A percentile compares a stretch with the other conserved stretches of the same genome.
phyloP scores from a whole-genome alignment of 2,113 vertebrate genomes.

The Erythrolamprus reginae region DNA sequence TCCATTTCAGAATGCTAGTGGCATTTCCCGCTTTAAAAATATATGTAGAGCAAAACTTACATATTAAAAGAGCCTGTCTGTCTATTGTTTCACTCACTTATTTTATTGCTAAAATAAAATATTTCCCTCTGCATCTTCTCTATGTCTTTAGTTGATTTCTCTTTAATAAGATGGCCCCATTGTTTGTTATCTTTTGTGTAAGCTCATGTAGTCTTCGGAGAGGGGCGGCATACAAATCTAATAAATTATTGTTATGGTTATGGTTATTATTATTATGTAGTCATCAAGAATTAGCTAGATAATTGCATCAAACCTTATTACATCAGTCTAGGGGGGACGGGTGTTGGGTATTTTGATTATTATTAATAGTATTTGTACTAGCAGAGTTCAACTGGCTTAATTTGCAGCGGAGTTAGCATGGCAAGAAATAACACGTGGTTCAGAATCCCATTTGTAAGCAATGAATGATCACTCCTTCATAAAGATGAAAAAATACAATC shows the following conservation, averaged over 20 bases:
- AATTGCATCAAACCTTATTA: background rate
- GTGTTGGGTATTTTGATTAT: no score
- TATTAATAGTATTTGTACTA: no score
- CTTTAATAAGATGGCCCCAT: background rate
- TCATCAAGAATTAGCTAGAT: no score
- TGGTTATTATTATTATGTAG: no score
- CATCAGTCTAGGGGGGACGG: background rate
- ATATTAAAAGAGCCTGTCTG: background rate
- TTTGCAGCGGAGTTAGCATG: no score
- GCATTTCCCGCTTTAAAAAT: background rate
- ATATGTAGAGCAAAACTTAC: background rate
- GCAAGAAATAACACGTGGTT: no score
- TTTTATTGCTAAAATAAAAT: background rate
- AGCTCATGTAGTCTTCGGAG: background rate
- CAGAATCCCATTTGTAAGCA: no score
- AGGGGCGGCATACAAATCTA: no score
- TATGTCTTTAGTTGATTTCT: background rate
- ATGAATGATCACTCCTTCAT: no score
- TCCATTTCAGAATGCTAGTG: background rate
- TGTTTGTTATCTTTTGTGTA: background rate
- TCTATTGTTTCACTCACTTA: background rate
- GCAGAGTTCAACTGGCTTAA: no score
- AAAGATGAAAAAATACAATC: no score
- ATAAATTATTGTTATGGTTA: no score
- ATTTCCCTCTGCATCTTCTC: background rate